Percentiles rank a stretch among this genome's conserved stretches.
phyloP scores from a whole-genome alignment of 2,888 invertebrate genomes.

The Allolobophora icterica region DNA sequence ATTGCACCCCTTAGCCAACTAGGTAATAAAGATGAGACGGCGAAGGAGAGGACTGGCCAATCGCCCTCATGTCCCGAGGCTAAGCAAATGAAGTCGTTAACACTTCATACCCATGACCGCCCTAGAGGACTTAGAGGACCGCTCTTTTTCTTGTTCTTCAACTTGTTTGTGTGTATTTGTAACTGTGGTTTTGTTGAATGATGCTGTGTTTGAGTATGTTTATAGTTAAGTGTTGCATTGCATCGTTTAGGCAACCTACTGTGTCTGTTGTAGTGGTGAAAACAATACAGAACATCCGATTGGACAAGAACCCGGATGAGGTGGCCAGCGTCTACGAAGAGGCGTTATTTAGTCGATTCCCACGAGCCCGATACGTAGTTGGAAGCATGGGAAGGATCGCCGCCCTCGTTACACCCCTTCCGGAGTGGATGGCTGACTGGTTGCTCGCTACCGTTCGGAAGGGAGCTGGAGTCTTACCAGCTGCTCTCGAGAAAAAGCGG shows the following conservation, averaged over 20 bases:
- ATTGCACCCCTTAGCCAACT: too few relatives aligned
- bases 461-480: background rate
- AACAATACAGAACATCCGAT: background rate
- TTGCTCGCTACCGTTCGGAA: background rate
- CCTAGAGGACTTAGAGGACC: too few relatives aligned
- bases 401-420: background rate
- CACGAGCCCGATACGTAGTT: background rate
- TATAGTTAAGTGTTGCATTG: background rate
- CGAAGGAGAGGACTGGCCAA: too few relatives aligned
- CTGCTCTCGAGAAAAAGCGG: background rate
- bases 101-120: too few relatives aligned
- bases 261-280: background rate
- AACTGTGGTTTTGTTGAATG: background rate
- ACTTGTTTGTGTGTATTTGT: too few relatives aligned
- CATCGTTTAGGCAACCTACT: background rate
- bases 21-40: too few relatives aligned
- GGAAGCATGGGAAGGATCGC: background rate
- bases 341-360: background rate
- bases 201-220: background rate
- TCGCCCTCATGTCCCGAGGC: too few relatives aligned
- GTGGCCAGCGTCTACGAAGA: background rate
- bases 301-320: background rate
- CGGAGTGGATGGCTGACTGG: constrained; percentile 21
- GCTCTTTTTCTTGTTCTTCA: too few relatives aligned
- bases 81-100: too few relatives aligned